Evolutionary conservation across 2,113 vertebrate genomes (phyloP).

Genomic region (Albula goreensis): DNA sequence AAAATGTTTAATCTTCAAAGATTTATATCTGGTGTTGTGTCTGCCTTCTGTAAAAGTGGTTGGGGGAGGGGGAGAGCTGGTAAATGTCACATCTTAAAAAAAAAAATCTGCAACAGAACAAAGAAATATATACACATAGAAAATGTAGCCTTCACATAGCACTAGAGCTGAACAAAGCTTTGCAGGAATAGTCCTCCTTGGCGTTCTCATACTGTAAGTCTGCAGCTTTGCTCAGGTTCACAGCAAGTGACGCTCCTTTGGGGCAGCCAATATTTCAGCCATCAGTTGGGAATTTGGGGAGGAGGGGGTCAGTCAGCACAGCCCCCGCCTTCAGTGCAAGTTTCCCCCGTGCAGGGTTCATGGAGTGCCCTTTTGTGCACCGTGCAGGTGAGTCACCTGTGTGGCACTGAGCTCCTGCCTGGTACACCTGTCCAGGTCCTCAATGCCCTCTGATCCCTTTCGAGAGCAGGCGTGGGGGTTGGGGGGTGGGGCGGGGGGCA

Average conservation of each 20-base stretch:
- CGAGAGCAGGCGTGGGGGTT: background rate
- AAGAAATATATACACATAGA: slow-evolving; percentile 36
- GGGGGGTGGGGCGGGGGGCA: too few relatives aligned
- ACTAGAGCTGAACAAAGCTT: slow-evolving; percentile 53
- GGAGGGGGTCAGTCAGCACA: background rate
- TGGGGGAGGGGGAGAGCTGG: slow-evolving; percentile 37
- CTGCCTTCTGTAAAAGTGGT: slow-evolving; percentile 47
- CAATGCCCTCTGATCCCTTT: slow-evolving; percentile 9
- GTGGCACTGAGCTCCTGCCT: background rate
- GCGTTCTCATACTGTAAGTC: slow-evolving; percentile 7
- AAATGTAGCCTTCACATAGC: slow-evolving; percentile 38
- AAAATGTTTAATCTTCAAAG: slow-evolving; percentile 71
- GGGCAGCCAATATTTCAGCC: slow-evolving; percentile 43
- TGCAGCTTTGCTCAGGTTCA: slow-evolving; percentile 63
- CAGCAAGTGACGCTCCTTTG: slow-evolving; percentile 57
- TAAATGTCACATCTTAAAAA: slow-evolving; percentile 56
- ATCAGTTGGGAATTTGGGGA: background rate
- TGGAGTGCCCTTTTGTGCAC: background rate
- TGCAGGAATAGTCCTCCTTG: slow-evolving; percentile 43
- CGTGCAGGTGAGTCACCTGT: background rate
- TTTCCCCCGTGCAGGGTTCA: slow-evolving; percentile 21
- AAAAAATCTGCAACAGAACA: slow-evolving; percentile 41
- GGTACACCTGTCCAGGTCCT: slow-evolving; percentile 13
- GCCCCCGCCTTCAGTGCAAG: slow-evolving; percentile 34
- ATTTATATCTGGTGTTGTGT: slow-evolving; percentile 67